These are phyloP conservation scores for Bubo scandiacus DNA, from an alignment of 2,113 vertebrate species.

Conservation along the genomic window DNA sequence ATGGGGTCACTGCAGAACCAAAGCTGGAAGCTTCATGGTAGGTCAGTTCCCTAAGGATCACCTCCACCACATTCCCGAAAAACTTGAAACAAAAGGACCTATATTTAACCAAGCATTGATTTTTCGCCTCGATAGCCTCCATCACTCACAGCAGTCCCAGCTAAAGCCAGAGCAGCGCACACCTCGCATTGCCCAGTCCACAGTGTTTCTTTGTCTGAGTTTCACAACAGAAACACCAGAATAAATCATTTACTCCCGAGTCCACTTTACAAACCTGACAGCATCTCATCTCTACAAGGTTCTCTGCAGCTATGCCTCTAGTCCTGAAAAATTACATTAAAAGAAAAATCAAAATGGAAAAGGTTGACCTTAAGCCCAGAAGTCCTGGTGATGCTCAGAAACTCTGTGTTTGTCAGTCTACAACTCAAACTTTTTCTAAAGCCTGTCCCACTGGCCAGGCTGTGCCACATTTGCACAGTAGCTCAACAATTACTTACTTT, in stretches of 20 bases:
- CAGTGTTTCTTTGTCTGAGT: neutral
- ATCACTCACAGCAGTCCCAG: accelerated
- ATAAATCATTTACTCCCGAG: neutral
- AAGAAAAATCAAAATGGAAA: neutral
- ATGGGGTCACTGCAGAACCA: neutral
- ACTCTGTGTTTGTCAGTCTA: neutral
- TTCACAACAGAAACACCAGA: neutral
- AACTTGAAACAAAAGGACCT: neutral
- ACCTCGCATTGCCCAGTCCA: neutral
- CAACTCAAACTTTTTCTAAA: neutral
- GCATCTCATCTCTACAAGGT: neutral
- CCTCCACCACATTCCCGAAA: neutral
- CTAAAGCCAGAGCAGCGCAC: neutral
- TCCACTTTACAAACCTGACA: neutral
- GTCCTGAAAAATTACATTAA: neutral
- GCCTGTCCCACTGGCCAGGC: neutral
- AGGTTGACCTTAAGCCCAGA: neutral
- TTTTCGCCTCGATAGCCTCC: neutral
- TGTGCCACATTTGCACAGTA: neutral
- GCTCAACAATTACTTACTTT: neutral
- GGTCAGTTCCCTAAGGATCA: neutral
- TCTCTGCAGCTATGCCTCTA: neutral
- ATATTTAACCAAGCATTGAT: neutral
- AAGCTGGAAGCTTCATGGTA: neutral
- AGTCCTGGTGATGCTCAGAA: neutral